These are phyloP conservation scores for Seira sanloemensis DNA, from an alignment of 2,888 invertebrate species.

Conservation along the genomic window DNA sequence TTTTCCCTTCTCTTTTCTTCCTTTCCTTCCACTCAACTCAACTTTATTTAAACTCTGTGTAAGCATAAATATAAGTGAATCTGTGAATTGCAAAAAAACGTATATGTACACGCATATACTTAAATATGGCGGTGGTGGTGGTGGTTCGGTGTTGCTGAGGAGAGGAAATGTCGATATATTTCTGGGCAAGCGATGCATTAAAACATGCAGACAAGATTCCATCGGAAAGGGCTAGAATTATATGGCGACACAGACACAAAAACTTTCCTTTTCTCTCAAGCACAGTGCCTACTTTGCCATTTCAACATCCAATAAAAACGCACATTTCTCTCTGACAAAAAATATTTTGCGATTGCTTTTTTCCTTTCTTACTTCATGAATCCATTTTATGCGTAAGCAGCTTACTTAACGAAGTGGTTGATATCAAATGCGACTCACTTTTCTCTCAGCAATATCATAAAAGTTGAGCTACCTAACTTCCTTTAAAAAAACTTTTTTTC, in stretches of 20 bases:
- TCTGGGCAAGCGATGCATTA: no score
- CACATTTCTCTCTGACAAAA: constrained; percentile 62
- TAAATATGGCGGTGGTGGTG: no score
- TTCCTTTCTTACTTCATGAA: constrained; percentile 10
- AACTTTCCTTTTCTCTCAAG: no score
- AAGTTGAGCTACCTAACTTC: neutral
- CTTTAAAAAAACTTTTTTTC: neutral
- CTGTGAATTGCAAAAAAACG: neutral
- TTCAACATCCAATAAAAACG: constrained; percentile 56
- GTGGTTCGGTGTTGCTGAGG: no score
- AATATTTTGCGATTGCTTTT: constrained; percentile 52
- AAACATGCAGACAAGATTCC: no score
- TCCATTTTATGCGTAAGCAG: constrained; percentile 47
- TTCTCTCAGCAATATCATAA: neutral
- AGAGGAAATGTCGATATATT: no score
- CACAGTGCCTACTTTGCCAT: neutral
- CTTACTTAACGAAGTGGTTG: constrained; percentile 15
- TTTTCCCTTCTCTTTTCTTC: no score
- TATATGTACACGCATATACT: neutral
- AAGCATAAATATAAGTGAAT: neutral
- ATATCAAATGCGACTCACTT: neutral
- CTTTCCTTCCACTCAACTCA: no score
- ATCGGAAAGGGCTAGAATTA: no score
- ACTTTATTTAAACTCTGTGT: no score
- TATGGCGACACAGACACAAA: no score